Base-by-base conservation (phyloP, 2,113 vertebrate genomes). In the Notothenia rossii region DNA sequence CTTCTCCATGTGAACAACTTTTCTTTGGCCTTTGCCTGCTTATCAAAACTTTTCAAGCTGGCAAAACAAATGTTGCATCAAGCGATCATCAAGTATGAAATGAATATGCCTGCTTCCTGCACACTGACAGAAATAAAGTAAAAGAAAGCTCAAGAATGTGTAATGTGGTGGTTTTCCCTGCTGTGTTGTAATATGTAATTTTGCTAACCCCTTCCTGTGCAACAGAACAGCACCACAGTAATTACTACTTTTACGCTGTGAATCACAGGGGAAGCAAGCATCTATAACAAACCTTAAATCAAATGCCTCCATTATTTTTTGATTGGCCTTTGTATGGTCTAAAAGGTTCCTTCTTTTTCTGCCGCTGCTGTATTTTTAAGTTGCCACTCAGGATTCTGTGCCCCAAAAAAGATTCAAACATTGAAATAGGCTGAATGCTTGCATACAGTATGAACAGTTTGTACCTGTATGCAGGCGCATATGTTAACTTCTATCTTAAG, bases 221-320 rank as follows among this genome's bases (percentile, higher is more conserved):
- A 85, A 54, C 45, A 59, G 14, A 2, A 68, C 63, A 72, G 72
- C 62, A 12, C 61, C n/a, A 2, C 77, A 72, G 70, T 87, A 88
- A 91, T 91, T 91, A 77, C 67, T 70, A 70, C 83, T 77, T 72
- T 86, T 79, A 79, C 81, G 53, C 59, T 58, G 25, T 9, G 17
- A 84, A 49, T 73, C 83, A 78, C 83, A 82, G 85, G 66, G 72
- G 43, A 74, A 85, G 73, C 73, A 51, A 62, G 58, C 17, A 78
- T 66, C 71, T 77, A 63, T 73, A 86, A 85, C 71, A 81, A 81
- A 83, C 56, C 54, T 83, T 45, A 51, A 74, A 84, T 74, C 60
- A 75, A 75, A 76, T 54, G 55, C 48, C 74, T 82, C 49, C 36
- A 49, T 71, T 85, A 51, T 73, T 75, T 29, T 76, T 77, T 77